phyloP scores from a whole-genome alignment of 2,888 invertebrate genomes.

The Sarcophaga variegata region DNA sequence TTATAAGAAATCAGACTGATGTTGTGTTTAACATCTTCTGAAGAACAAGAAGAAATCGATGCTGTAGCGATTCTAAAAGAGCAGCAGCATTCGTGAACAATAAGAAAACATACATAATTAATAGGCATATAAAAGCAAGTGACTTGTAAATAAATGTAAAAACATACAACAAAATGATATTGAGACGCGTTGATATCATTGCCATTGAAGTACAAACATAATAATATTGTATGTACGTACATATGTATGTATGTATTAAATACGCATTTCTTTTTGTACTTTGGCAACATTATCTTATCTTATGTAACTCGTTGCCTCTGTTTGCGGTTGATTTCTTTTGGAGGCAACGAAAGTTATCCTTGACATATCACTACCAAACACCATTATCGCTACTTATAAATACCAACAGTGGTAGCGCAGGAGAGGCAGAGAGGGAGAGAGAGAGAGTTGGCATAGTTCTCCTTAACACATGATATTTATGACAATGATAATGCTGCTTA shows the following conservation, averaged over 20 bases:
- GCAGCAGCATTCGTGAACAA: not conserved
- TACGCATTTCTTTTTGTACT: conserved; percentile 21
- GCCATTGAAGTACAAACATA: conserved; percentile 44
- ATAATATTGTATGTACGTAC: conserved; percentile 1
- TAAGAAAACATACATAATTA: conserved; percentile 50
- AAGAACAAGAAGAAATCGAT: not conserved
- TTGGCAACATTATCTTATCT: conserved; percentile 6
- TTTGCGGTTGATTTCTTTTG: conserved; percentile 16
- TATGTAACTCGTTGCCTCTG: not conserved
- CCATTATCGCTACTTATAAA: not conserved
- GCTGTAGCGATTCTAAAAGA: not conserved
- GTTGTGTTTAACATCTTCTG: conserved; percentile 1
- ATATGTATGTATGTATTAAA: conserved; percentile 28
- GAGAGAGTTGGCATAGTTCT: conserved; percentile 53
- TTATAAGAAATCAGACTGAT: conserved; percentile 29
- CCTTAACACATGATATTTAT: conserved; percentile 20
- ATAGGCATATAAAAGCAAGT: conserved; percentile 55
- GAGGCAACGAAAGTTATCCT: conserved; percentile 25
- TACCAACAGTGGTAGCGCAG: not conserved
- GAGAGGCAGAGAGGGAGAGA: not conserved
- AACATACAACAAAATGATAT: conserved; percentile 12
- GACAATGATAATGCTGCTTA: conserved; percentile 27
- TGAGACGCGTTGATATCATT: conserved; percentile 36
- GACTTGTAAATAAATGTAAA: conserved; percentile 60
- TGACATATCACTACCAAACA: conserved; percentile 41